Conservation (phyloP, 1,140 invertebrate species). For the Lasaia peninsularis region DNA sequence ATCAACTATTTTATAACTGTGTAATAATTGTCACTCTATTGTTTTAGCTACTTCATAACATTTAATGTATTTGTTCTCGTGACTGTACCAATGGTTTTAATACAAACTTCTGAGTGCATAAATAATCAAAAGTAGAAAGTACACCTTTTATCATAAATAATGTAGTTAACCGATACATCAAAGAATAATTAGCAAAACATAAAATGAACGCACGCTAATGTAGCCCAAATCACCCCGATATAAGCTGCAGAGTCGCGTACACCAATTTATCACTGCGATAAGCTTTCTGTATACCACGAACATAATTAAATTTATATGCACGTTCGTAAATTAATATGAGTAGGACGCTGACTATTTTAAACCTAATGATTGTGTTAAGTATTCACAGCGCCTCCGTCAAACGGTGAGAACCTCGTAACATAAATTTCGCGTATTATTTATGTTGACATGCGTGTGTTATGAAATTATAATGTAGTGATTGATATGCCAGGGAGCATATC, state of each 20-base stretch:
- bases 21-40: too few species aligned
- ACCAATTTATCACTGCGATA: background rate
- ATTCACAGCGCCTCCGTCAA: constrained; percentile 58
- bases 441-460: constrained; percentile 71
- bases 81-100: background rate
- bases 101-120: constrained; percentile 1
- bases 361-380: constrained; percentile 63
- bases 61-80: background rate
- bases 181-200: background rate
- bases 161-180: constrained; percentile 7
- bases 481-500: constrained; percentile 42
- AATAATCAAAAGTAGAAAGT: constrained; percentile 9
- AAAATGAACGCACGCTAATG: background rate
- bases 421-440: constrained; percentile 77
- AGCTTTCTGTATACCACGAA: constrained; percentile 6
- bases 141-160: constrained; percentile 9
- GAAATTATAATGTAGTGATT: constrained; percentile 71
- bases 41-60: too few species aligned
- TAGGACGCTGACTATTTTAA: constrained; percentile 52
- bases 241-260: background rate
- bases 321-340: constrained; percentile 72
- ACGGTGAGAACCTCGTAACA: constrained; percentile 75
- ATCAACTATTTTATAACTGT: too few species aligned
- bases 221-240: background rate
- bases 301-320: constrained; percentile 73